Evolutionary conservation across 2,888 invertebrate genomes (phyloP).

Genomic region (Zygogramma bicolorata): DNA sequence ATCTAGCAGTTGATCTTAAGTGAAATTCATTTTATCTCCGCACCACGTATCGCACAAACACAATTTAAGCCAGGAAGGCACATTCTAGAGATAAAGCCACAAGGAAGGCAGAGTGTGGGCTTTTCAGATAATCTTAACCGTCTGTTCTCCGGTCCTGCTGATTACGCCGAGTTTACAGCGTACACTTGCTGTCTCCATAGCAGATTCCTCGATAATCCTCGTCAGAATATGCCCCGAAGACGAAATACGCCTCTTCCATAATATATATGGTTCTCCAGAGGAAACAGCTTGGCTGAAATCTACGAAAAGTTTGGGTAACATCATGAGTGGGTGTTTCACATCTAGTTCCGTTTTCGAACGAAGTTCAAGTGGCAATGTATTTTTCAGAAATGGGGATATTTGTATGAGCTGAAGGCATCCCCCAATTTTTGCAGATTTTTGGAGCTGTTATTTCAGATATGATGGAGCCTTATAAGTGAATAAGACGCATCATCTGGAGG

Average conservation of each 20-base stretch:
- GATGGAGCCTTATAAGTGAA: no score
- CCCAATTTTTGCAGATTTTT: no score
- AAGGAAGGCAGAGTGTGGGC: constrained; percentile 36
- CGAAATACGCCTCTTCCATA: neutral
- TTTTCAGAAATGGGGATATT: no score
- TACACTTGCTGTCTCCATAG: constrained; percentile 33
- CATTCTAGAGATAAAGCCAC: constrained; percentile 37
- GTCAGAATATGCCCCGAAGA: constrained; percentile 26
- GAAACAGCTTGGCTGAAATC: neutral
- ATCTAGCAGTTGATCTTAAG: constrained; percentile 12
- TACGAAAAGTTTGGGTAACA: neutral
- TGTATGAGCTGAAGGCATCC: no score
- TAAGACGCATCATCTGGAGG: no score
- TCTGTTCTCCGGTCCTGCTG: constrained; percentile 37
- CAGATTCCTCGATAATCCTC: constrained; percentile 30
- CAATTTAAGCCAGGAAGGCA: constrained; percentile 37
- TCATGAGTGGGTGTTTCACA: neutral
- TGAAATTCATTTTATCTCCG: constrained; percentile 26
- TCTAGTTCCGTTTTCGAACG: no score
- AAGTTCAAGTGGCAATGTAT: no score
- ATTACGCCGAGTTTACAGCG: constrained; percentile 30
- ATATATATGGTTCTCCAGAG: neutral
- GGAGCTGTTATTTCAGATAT: no score
- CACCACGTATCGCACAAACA: constrained; percentile 32
- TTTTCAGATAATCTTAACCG: constrained; percentile 39